A percentile compares a stretch with the other conserved stretches of the same genome.
Evolutionary conservation across 2,113 vertebrate genomes (phyloP).

Genomic region (Galeopterus variegatus): DNA sequence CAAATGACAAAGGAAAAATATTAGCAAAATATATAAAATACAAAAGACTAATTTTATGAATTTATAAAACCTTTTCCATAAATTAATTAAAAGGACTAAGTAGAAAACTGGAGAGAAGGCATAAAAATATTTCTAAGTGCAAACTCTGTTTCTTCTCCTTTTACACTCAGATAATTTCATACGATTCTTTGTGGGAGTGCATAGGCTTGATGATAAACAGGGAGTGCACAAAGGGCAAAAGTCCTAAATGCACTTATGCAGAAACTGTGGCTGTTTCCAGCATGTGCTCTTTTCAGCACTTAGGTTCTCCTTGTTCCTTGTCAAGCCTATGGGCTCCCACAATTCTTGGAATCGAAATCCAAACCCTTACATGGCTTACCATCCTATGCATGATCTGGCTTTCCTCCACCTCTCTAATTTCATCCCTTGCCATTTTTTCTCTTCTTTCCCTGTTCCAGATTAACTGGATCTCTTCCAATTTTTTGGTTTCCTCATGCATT

Average conservation of each 20-base stretch:
- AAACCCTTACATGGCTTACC: background rate
- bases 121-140: slow-evolving; percentile 20
- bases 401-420: background rate
- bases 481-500: background rate
- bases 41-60: background rate
- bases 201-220: no score
- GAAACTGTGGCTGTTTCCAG: no score
- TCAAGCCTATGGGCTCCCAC: no score
- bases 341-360: slow-evolving; percentile 42
- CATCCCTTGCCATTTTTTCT: background rate
- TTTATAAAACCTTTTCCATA: background rate
- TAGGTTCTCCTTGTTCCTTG: no score
- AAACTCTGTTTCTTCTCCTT: slow-evolving; percentile 43
- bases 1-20: background rate
- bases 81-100: background rate
- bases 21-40: background rate
- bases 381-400: background rate
- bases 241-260: no score
- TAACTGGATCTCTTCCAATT: slow-evolving; percentile 28
- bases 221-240: no score
- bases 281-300: no score
- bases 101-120: background rate
- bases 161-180: slow-evolving; percentile 65
- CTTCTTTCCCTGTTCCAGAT: background rate
- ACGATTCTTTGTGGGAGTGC: background rate